phyloP scores from a whole-genome alignment of 1,140 invertebrate species.

The Drosophila seguyi region DNA sequence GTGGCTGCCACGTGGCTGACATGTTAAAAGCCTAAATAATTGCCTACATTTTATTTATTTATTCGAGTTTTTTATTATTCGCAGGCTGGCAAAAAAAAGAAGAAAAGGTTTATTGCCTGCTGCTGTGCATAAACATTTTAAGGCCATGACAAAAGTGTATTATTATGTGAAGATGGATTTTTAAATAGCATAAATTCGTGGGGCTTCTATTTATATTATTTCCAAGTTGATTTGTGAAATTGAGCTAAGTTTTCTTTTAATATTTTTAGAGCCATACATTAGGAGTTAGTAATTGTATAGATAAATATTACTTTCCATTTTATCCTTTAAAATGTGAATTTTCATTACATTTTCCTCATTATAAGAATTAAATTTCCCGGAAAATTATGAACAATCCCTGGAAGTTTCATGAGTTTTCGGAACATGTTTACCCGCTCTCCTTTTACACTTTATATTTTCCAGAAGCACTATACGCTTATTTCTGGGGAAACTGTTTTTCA shows the following conservation, averaged over 20 bases:
- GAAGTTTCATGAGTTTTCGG: too few relatives aligned
- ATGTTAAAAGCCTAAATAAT: conserved; percentile 76
- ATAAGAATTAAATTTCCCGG: background rate
- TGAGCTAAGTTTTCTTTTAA: background rate
- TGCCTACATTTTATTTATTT: conserved; percentile 66
- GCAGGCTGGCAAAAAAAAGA: conserved; percentile 6
- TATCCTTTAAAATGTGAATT: background rate
- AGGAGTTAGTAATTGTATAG: background rate
- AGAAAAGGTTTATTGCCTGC: conserved; percentile 22
- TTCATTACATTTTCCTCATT: background rate
- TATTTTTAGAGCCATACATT: background rate
- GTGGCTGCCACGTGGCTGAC: conserved; percentile 70
- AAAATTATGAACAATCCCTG: background rate
- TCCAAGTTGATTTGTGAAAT: background rate
- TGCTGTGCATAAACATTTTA: conserved; percentile 23
- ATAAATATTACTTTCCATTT: conserved; percentile 5
- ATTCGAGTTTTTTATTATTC: conserved; percentile 39
- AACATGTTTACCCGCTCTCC: background rate
- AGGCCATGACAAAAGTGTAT: conserved; percentile 23
- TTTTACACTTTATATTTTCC: conserved; percentile 1
- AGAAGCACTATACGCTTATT: background rate
- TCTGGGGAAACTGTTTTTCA: background rate
- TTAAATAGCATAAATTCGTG: background rate
- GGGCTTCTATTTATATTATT: background rate
- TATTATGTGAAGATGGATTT: conserved; percentile 14